These are phyloP conservation scores for Anadara kagoshimensis DNA, from an alignment of 1,140 invertebrate species.

Conservation along the genomic window DNA sequence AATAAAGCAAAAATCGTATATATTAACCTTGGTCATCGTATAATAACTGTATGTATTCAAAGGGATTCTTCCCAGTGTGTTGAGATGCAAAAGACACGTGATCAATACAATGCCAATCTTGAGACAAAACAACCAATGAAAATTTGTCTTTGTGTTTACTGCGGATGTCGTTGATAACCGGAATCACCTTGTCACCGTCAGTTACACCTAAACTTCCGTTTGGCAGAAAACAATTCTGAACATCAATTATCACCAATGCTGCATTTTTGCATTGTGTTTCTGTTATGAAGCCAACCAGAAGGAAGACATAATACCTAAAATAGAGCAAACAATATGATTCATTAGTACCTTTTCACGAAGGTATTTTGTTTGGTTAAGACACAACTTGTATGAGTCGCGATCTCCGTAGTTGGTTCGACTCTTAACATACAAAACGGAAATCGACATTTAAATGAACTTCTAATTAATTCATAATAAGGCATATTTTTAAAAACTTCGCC, in stretches of 20 bases:
- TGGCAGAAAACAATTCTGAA: constrained; percentile 63
- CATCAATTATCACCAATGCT: constrained; percentile 59
- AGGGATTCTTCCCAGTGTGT: constrained; percentile 30
- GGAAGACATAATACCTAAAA: too few species aligned
- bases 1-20: neutral
- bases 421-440: too few species aligned
- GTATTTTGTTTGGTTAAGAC: too few species aligned
- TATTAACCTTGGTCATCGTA: constrained; percentile 48
- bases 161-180: constrained; percentile 57
- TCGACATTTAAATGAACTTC: too few species aligned
- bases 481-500: too few species aligned
- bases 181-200: constrained; percentile 48
- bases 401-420: too few species aligned
- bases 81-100: constrained; percentile 65
- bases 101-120: constrained; percentile 62
- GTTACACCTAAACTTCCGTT: constrained; percentile 52
- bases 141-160: constrained; percentile 37
- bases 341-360: too few species aligned
- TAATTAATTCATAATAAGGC: too few species aligned
- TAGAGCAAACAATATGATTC: too few species aligned
- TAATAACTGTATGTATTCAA: constrained; percentile 31
- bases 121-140: constrained; percentile 53
- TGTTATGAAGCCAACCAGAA: too few species aligned
- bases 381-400: too few species aligned
- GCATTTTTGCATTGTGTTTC: constrained; percentile 7